Evolutionary conservation across 2,113 vertebrate species (phyloP).

Genomic region (Symphodus melops): DNA sequence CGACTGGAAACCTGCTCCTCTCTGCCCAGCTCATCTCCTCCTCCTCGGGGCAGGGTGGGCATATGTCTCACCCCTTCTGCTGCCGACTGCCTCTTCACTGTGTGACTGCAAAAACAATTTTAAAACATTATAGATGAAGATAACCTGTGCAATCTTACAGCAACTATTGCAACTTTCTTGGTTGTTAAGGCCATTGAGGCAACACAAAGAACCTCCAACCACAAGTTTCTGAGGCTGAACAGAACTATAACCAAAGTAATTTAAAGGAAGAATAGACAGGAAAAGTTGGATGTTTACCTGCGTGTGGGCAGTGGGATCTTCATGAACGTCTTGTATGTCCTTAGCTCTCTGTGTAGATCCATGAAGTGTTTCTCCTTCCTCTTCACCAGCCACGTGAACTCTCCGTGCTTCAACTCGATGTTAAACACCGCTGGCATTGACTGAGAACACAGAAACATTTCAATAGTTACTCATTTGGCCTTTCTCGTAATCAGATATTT

Average conservation of each 20-base stretch:
- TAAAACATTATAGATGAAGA: neutral
- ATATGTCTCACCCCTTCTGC: slow-evolving; percentile 85
- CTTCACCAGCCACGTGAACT: slow-evolving; percentile 95
- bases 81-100: slow-evolving; percentile 87
- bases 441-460: slow-evolving; percentile 66
- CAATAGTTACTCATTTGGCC: neutral
- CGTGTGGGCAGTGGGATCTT: slow-evolving; percentile 77
- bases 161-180: neutral
- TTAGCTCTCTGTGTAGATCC: slow-evolving; percentile 94
- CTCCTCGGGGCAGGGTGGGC: slow-evolving; percentile 88
- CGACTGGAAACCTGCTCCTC: slow-evolving; percentile 94
- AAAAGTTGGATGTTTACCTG: slow-evolving; percentile 43
- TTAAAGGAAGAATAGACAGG: no score
- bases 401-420: slow-evolving; percentile 93
- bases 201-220: neutral
- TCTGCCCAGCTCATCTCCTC: slow-evolving; percentile 85
- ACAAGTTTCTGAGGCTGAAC: no score
- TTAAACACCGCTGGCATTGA: slow-evolving; percentile 89
- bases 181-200: neutral
- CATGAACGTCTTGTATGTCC: slow-evolving; percentile 78
- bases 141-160: no score
- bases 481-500: no score
- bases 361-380: slow-evolving; percentile 97
- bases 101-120: slow-evolving; percentile 82
- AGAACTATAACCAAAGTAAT: neutral